A percentile compares a stretch with the other conserved stretches of the same genome.
Conservation (phyloP, 2,797 vertebrate genomes). For the Lates japonicus region DNA sequence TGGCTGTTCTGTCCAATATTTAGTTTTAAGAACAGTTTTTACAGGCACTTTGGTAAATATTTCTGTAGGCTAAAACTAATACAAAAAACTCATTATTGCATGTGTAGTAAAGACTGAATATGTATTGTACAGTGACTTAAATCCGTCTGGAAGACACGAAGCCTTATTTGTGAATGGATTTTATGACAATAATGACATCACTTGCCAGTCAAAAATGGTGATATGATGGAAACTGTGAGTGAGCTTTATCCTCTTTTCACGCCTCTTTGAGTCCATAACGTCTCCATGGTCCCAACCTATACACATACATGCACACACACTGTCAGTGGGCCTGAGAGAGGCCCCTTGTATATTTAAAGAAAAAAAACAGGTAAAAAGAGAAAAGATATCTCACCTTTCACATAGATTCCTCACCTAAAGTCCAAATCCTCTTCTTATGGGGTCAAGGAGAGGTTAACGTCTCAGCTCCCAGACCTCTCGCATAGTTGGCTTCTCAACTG, state of each 20-base stretch:
- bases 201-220: neutral
- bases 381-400: slow-evolving; percentile 83
- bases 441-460: slow-evolving; percentile 85
- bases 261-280: neutral
- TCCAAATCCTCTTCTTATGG: slow-evolving; percentile 83
- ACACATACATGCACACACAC: slow-evolving; percentile 31
- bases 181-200: slow-evolving; percentile 28
- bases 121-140: neutral
- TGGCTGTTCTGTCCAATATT: neutral
- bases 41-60: neutral
- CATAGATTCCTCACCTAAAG: slow-evolving; percentile 87
- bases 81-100: neutral
- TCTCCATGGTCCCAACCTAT: slow-evolving; percentile 63
- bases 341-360: slow-evolving; percentile 66
- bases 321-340: slow-evolving; percentile 23
- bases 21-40: neutral
- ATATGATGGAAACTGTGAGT: slow-evolving; percentile 34
- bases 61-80: slow-evolving; percentile 7
- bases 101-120: neutral
- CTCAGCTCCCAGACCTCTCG: slow-evolving; percentile 79
- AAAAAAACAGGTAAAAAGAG: slow-evolving; percentile 58
- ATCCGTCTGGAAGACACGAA: neutral
- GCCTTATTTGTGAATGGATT: slow-evolving; percentile 25
- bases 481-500: slow-evolving; percentile 81
- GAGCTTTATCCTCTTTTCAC: neutral